A percentile compares a stretch with the other conserved stretches of the same genome.
phyloP scores from a whole-genome alignment of 1,140 invertebrate genomes.

The Coenobita brevimanus region DNA sequence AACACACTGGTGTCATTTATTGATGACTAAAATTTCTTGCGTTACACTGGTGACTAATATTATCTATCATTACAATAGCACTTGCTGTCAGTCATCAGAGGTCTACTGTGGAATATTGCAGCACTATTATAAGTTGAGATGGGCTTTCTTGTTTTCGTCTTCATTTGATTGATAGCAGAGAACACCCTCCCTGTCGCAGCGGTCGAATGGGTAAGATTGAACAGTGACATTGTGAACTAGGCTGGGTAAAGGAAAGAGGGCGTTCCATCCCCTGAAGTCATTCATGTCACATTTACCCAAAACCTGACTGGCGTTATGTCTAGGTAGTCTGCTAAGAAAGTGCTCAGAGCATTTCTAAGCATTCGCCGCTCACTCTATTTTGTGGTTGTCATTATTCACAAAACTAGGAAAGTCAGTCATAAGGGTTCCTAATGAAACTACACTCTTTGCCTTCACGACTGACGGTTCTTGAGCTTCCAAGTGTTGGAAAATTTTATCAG shows the following conservation, averaged over 20 bases:
- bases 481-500: constrained; percentile 9
- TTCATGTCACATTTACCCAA: constrained; percentile 3
- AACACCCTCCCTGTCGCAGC: constrained; percentile 13
- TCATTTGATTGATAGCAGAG: too few species aligned
- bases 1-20: too few species aligned
- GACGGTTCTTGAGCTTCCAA: constrained; percentile 26
- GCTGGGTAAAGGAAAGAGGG: constrained; percentile 10
- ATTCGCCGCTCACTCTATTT: constrained; percentile 25
- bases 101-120: too few species aligned
- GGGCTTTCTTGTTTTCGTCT: constrained; percentile 22
- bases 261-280: constrained; percentile 34
- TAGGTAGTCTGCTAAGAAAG: too few species aligned
- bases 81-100: too few species aligned
- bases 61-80: too few species aligned
- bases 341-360: neutral
- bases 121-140: too few species aligned
- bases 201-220: neutral
- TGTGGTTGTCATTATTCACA: constrained; percentile 5
- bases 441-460: constrained; percentile 21
- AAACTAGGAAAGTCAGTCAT: constrained; percentile 29
- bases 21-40: too few species aligned
- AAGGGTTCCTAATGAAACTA: neutral
- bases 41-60: too few species aligned
- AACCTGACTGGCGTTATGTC: too few species aligned
- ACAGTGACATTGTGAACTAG: constrained; percentile 3